These are phyloP conservation scores for Megaceryle alcyon DNA, from an alignment of 2,797 vertebrate species.

Conservation along the genomic window DNA sequence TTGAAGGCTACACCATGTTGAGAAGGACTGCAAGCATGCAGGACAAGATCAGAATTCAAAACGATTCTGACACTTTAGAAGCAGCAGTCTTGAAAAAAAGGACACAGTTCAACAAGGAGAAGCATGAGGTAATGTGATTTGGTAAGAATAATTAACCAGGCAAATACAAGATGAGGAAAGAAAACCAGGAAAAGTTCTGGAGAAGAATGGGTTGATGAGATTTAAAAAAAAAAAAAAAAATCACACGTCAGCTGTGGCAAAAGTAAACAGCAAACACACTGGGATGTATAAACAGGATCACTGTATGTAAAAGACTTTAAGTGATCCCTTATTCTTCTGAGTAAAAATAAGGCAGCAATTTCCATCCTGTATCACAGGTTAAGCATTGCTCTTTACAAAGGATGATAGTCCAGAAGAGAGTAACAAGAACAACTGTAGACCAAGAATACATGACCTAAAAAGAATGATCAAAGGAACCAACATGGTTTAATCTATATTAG, in stretches of 20 bases:
- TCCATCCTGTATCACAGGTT: neutral
- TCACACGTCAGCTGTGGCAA: neutral
- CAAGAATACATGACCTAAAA: neutral
- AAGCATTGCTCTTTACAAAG: neutral
- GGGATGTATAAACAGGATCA: neutral
- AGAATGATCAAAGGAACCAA: neutral
- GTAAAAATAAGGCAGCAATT: neutral
- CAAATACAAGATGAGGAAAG: neutral
- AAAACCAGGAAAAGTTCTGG: slow-evolving; percentile 9
- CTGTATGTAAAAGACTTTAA: neutral
- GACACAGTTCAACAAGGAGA: neutral
- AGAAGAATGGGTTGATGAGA: neutral
- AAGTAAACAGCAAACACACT: neutral
- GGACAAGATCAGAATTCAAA: slow-evolving; percentile 22
- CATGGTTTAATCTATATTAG: neutral
- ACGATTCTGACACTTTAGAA: neutral
- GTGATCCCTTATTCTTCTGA: neutral
- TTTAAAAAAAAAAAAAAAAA: neutral
- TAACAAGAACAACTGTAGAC: neutral
- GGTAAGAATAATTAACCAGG: slow-evolving; percentile 43
- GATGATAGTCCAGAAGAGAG: neutral
- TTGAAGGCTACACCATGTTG: neutral
- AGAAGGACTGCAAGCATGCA: neutral
- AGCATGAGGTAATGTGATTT: neutral
- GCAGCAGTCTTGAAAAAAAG: neutral